These are phyloP conservation scores for Acronicta aceris DNA, from an alignment of 2,888 invertebrate species.

Conservation along the genomic window DNA sequence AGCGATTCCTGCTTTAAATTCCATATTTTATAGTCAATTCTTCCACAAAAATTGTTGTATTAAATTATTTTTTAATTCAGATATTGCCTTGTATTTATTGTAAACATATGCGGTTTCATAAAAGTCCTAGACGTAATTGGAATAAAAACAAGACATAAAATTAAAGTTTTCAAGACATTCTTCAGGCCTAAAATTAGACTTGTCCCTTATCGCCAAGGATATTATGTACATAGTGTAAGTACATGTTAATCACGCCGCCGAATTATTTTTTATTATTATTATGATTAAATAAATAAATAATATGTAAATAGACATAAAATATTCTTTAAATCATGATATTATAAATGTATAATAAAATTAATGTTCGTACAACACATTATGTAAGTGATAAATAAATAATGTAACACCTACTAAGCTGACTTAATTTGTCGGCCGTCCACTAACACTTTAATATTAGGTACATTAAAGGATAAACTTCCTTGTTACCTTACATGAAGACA, in stretches of 20 bases:
- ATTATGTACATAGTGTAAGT: slow-evolving; percentile 47
- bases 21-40: slow-evolving; percentile 20
- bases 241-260: slow-evolving; percentile 30
- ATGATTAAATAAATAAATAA: slow-evolving; percentile 24
- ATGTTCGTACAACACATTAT: slow-evolving; percentile 23
- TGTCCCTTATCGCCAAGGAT: slow-evolving; percentile 1
- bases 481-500: slow-evolving; percentile 7
- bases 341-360: slow-evolving; percentile 18
- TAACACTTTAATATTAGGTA: slow-evolving; percentile 13
- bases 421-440: slow-evolving; percentile 26
- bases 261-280: slow-evolving; percentile 27
- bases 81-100: slow-evolving; percentile 23
- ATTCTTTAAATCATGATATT: slow-evolving; percentile 44
- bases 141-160: slow-evolving; percentile 4
- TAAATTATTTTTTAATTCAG: slow-evolving; percentile 6
- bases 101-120: slow-evolving; percentile 21
- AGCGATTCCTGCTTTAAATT: slow-evolving; percentile 9
- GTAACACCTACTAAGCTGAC: slow-evolving; percentile 14
- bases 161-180: not conserved
- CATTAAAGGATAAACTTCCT: slow-evolving; percentile 22
- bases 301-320: slow-evolving; percentile 47
- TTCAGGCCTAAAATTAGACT: slow-evolving; percentile 32
- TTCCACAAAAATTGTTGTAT: slow-evolving; percentile 3
- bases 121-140: slow-evolving; percentile 7
- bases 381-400: slow-evolving; percentile 13